A percentile compares a stretch with the other conserved stretches of the same genome.
Evolutionary conservation across 2,888 invertebrate genomes (phyloP).

Genomic region (Dasypogon diadema): DNA sequence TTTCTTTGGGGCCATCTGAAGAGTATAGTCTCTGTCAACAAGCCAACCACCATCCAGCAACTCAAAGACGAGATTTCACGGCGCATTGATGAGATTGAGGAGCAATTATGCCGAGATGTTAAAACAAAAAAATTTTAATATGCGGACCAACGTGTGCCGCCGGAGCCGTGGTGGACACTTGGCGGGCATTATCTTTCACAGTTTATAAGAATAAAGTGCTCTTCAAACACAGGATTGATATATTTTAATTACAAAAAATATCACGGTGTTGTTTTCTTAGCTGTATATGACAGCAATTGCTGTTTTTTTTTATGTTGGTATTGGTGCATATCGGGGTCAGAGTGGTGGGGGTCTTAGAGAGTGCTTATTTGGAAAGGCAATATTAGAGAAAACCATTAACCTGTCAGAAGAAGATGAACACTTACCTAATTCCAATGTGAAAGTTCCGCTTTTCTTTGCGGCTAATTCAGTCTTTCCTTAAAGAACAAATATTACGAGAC

Average conservation of each 20-base stretch:
- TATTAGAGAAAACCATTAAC: background rate
- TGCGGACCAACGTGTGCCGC: too few species aligned
- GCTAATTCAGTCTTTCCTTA: background rate
- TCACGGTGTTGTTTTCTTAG: background rate
- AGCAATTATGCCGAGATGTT: too few species aligned
- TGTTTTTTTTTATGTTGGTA: background rate
- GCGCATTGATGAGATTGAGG: too few species aligned
- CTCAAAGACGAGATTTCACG: too few species aligned
- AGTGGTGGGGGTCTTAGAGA: background rate
- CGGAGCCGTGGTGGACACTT: too few species aligned
- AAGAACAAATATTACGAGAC: background rate
- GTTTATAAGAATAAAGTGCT: background rate
- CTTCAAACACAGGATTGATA: background rate
- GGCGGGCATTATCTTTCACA: too few species aligned
- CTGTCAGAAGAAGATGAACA: background rate
- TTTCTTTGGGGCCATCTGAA: too few species aligned
- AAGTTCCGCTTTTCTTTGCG: background rate
- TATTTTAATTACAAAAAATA: background rate
- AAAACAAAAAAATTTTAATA: too few species aligned
- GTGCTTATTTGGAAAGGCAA: slow-evolving; percentile 2
- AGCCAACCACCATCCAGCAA: too few species aligned
- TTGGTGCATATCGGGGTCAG: background rate
- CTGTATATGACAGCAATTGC: background rate
- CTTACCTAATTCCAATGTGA: background rate
- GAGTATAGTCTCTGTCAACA: too few species aligned